phyloP scores from a whole-genome alignment of 1,140 invertebrate genomes.

The Kradibia gibbosae region DNA sequence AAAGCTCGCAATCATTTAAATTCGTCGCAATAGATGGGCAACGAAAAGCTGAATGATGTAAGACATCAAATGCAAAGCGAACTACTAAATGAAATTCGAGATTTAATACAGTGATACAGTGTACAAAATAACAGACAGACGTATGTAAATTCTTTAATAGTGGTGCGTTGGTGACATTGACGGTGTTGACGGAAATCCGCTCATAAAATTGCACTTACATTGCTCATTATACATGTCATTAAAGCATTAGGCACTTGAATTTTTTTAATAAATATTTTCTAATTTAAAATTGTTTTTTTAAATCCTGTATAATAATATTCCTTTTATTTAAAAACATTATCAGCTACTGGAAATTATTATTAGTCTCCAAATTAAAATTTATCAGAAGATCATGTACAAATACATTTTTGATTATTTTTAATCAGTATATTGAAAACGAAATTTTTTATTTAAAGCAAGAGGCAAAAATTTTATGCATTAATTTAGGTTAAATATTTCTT shows the following conservation, averaged over 20 bases:
- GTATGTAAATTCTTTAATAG: conserved; percentile 10
- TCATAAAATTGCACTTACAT: not conserved
- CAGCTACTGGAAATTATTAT: too few relatives aligned
- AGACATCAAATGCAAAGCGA: not conserved
- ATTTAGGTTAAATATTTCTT: too few relatives aligned
- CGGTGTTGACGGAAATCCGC: not conserved
- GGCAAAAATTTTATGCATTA: too few relatives aligned
- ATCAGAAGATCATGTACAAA: too few relatives aligned
- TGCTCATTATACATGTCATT: not conserved
- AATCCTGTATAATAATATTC: too few relatives aligned
- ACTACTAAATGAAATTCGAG: not conserved
- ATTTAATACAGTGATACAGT: not conserved
- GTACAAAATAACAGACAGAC: not conserved
- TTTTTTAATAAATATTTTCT: conserved; percentile 19
- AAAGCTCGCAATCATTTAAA: conserved; percentile 5
- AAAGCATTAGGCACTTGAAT: not conserved
- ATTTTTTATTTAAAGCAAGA: too few relatives aligned
- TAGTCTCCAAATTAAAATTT: too few relatives aligned
- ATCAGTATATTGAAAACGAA: too few relatives aligned
- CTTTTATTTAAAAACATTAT: too few relatives aligned
- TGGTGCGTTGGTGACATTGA: not conserved
- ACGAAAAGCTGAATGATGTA: not conserved
- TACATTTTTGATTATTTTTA: too few relatives aligned
- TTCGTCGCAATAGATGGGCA: not conserved
- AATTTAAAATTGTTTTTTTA: not conserved